Conservation (phyloP, 2,113 vertebrate genomes). For the Suricata suricatta region DNA sequence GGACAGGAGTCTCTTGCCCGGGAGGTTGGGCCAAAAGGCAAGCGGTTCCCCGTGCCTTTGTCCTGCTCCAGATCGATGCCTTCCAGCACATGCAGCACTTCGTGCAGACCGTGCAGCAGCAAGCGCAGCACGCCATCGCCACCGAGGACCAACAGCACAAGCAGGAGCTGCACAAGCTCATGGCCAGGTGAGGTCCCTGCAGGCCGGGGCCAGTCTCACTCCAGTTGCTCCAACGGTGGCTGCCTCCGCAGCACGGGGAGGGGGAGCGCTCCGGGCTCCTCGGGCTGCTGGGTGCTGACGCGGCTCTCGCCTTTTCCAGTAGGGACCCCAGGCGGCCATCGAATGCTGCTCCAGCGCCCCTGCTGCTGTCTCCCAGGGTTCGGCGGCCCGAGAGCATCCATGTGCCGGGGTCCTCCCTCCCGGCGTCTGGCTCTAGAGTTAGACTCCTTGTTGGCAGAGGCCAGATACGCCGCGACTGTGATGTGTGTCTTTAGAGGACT, state of each 20-base stretch:
- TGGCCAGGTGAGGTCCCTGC: constrained; percentile 91
- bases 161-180: constrained; percentile 97
- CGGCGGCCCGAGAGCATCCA: neutral
- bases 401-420: neutral
- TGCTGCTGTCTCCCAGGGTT: neutral
- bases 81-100: constrained; percentile 99
- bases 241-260: neutral
- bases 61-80: constrained; percentile 91
- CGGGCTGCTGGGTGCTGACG: neutral
- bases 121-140: constrained; percentile 95
- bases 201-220: neutral
- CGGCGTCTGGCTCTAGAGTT: neutral
- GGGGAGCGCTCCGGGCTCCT: fast-evolving
- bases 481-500: neutral
- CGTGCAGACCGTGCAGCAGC: constrained; percentile 96
- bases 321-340: neutral
- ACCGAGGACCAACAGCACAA: constrained; percentile 97
- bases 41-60: neutral
- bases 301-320: neutral
- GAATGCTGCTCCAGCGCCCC: neutral
- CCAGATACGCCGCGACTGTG: neutral
- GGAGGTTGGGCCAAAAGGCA: neutral
- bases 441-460: neutral
- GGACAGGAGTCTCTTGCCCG: fast-evolving
- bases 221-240: neutral